phyloP scores from a whole-genome alignment of 2,113 vertebrate genomes.

The Uria lomvia region DNA sequence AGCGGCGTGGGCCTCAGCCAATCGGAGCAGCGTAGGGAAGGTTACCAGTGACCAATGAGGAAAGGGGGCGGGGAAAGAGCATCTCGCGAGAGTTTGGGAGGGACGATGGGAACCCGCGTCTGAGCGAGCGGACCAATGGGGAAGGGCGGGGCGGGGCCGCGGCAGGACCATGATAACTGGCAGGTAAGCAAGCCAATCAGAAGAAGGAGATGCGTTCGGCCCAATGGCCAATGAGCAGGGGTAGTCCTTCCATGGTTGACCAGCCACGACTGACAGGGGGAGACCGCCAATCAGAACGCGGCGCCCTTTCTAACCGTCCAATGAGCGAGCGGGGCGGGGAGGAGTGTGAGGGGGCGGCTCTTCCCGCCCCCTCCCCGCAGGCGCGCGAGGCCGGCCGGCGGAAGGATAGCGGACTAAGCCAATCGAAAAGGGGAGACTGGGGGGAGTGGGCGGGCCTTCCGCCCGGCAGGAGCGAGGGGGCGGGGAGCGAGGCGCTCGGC shows the following conservation, averaged over 20 bases:
- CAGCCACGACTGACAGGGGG: accelerated
- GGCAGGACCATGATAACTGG: neutral
- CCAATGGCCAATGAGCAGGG: neutral
- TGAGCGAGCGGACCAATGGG: neutral
- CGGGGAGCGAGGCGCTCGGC: neutral
- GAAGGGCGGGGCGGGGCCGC: neutral
- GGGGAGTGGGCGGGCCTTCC: accelerated
- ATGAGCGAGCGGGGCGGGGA: neutral
- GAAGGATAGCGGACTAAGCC: neutral
- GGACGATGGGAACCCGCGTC: neutral
- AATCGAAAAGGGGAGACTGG: neutral
- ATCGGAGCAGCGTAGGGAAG: neutral
- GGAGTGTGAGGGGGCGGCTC: neutral
- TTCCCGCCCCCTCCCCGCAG: neutral
- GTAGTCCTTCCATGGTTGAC: neutral
- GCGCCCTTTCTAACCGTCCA: constrained; percentile 14
- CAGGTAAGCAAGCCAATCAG: neutral
- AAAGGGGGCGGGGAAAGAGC: neutral
- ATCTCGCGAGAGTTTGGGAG: neutral
- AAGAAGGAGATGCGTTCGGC: accelerated
- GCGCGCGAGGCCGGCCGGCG: neutral
- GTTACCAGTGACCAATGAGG: constrained; percentile 4
- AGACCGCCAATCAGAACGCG: accelerated
- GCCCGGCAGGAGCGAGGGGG: neutral
- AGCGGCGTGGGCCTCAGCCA: neutral